These are phyloP conservation scores for Cotesia glomerata DNA, from an alignment of 1,140 invertebrate genomes.

Conservation along the genomic window DNA sequence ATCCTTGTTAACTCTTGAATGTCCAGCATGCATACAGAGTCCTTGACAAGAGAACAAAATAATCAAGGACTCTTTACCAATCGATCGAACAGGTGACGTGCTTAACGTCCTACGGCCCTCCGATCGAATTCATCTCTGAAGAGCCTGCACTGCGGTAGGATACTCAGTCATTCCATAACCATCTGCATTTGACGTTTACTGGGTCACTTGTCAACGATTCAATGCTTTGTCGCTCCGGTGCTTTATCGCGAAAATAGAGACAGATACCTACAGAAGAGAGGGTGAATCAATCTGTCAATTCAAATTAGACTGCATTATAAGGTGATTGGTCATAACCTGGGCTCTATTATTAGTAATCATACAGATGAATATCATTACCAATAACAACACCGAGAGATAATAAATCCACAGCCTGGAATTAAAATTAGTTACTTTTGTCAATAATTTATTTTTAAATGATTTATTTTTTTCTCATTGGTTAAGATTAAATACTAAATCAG, in stretches of 20 bases:
- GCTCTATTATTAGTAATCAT: background rate
- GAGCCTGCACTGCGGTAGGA: background rate
- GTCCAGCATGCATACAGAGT: slow-evolving; percentile 1
- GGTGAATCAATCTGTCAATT: slow-evolving; percentile 22
- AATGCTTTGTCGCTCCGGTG: slow-evolving; percentile 12
- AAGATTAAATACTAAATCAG: too few relatives aligned
- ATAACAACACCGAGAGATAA: too few relatives aligned
- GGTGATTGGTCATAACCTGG: slow-evolving; percentile 21
- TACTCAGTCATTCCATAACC: slow-evolving; percentile 42
- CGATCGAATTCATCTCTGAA: slow-evolving; percentile 4
- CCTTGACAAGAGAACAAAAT: slow-evolving; percentile 35
- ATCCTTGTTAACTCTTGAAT: slow-evolving; percentile 23
- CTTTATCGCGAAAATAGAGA: slow-evolving; percentile 26
- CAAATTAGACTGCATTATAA: slow-evolving; percentile 2
- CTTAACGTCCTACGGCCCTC: slow-evolving; percentile 7
- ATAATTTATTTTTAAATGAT: too few relatives aligned
- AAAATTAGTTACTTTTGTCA: too few relatives aligned
- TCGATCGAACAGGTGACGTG: slow-evolving; percentile 34
- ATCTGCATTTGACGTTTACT: slow-evolving; percentile 48
- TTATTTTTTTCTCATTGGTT: too few relatives aligned
- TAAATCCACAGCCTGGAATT: too few relatives aligned
- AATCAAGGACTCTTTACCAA: slow-evolving; percentile 45
- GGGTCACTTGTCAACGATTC: slow-evolving; percentile 29
- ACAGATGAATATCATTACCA: background rate
- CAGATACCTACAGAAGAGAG: background rate